phyloP scores from a whole-genome alignment of 2,888 invertebrate genomes.

The Sthenelais limicola region DNA sequence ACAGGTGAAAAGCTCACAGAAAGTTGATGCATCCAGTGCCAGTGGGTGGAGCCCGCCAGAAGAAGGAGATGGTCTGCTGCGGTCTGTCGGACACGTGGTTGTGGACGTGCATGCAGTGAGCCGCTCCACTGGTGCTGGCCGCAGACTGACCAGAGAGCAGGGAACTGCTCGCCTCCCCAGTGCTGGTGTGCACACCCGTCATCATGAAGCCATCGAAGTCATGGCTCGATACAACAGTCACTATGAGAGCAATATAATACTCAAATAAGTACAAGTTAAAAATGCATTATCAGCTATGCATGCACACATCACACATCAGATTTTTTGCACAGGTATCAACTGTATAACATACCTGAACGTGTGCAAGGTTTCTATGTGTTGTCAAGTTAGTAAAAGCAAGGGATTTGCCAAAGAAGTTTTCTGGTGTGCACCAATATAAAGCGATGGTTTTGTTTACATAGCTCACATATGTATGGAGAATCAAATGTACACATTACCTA shows the following conservation, averaged over 20 bases:
- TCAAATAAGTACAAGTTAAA: not conserved
- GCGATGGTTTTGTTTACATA: too few relatives aligned
- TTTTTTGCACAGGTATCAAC: too few relatives aligned
- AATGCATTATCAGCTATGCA: too few relatives aligned
- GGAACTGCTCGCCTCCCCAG: conserved; percentile 46
- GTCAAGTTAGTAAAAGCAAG: too few relatives aligned
- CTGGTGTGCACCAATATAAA: too few relatives aligned
- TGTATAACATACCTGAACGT: too few relatives aligned
- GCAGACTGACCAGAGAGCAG: conserved; percentile 2
- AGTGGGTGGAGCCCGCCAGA: conserved; percentile 70
- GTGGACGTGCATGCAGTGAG: conserved; percentile 67
- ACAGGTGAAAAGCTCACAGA: conserved; percentile 63
- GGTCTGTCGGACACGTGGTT: conserved; percentile 64
- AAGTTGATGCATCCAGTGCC: conserved; percentile 72
- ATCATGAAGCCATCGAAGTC: conserved; percentile 71
- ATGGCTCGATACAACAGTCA: conserved; percentile 66
- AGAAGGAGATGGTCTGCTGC: conserved; percentile 63
- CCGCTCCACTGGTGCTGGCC: not conserved
- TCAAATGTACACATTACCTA: too few relatives aligned
- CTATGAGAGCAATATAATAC: conserved; percentile 53
- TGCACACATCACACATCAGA: too few relatives aligned
- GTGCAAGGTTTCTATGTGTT: too few relatives aligned
- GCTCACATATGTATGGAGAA: too few relatives aligned
- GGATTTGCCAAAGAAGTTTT: too few relatives aligned
- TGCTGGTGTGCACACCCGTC: conserved; percentile 69